These are phyloP conservation scores for Drosophila obscura DNA, from an alignment of 1,140 invertebrate species.

Conservation along the genomic window DNA sequence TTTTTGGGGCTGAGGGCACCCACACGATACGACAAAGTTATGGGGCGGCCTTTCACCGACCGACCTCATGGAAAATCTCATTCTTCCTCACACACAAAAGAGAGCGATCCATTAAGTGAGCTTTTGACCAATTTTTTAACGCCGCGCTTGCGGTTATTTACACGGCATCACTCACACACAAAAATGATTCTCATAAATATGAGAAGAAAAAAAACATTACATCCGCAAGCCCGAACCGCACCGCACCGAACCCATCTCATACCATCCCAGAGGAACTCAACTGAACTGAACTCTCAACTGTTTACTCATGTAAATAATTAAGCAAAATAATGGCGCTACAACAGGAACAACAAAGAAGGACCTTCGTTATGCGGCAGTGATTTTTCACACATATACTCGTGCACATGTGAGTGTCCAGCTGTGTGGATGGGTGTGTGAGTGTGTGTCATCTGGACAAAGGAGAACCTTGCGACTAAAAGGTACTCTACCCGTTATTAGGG, in stretches of 20 bases:
- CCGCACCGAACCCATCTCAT: slow-evolving; percentile 7
- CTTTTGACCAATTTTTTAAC: slow-evolving; percentile 71
- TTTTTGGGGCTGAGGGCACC: slow-evolving; percentile 2
- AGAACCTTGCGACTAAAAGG: too few relatives aligned
- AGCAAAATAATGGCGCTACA: slow-evolving; percentile 70
- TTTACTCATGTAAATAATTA: slow-evolving; percentile 82
- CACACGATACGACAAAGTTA: slow-evolving; percentile 16
- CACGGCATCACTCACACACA: slow-evolving; percentile 23
- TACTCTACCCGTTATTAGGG: too few relatives aligned
- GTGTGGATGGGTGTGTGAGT: slow-evolving; percentile 24
- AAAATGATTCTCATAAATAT: slow-evolving; percentile 17
- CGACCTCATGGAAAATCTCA: slow-evolving; percentile 24
- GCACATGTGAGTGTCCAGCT: slow-evolving; percentile 12
- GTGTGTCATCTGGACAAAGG: slow-evolving; percentile 35
- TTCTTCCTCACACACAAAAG: slow-evolving; percentile 13
- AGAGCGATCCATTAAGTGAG: slow-evolving; percentile 66
- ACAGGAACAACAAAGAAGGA: slow-evolving; percentile 47
- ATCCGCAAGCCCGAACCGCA: slow-evolving; percentile 17
- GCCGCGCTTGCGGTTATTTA: slow-evolving; percentile 72
- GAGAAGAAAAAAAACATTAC: slow-evolving; percentile 14
- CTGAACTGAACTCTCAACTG: slow-evolving; percentile 67
- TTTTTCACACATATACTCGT: slow-evolving; percentile 53
- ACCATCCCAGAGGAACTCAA: slow-evolving; percentile 12
- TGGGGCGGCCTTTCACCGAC: slow-evolving; percentile 34
- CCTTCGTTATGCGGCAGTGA: slow-evolving; percentile 64